phyloP scores from a whole-genome alignment of 2,888 invertebrate genomes.

The Dendrolimus houi region DNA sequence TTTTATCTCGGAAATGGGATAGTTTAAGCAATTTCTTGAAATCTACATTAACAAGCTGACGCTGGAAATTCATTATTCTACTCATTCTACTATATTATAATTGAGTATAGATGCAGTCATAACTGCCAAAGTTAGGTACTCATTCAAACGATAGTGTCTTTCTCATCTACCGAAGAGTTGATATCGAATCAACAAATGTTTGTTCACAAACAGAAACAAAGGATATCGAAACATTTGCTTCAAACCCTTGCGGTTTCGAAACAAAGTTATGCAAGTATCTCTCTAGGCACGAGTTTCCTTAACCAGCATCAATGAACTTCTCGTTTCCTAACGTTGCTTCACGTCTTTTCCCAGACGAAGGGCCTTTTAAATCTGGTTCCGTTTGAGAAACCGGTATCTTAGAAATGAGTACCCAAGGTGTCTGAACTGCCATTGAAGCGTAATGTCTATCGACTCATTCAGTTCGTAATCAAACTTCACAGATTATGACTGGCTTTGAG shows the following conservation, averaged over 20 bases:
- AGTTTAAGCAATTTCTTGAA: too few species aligned
- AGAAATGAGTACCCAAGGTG: conserved; percentile 42
- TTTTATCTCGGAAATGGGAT: too few species aligned
- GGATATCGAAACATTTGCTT: conserved; percentile 50
- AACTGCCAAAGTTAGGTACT: too few species aligned
- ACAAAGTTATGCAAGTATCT: conserved; percentile 46
- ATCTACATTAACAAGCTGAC: too few species aligned
- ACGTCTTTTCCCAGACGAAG: conserved; percentile 23
- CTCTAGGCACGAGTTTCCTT: conserved; percentile 33
- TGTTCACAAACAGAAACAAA: conserved; percentile 42
- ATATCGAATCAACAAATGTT: conserved; percentile 8
- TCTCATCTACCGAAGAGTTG: conserved; percentile 2
- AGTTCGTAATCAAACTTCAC: conserved; percentile 14
- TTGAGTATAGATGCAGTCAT: too few species aligned
- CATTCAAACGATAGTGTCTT: neutral
- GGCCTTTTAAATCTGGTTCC: conserved; percentile 39
- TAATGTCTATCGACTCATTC: conserved; percentile 32
- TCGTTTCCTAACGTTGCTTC: conserved; percentile 16
- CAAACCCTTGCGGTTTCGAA: conserved; percentile 48
- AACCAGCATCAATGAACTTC: conserved; percentile 32
- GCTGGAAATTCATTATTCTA: too few species aligned
- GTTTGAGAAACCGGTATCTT: conserved; percentile 40
- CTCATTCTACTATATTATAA: too few species aligned
- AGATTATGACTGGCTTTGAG: too few species aligned
- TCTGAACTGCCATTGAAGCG: conserved; percentile 47